phyloP scores from a whole-genome alignment of 2,113 vertebrate species.

The Heterocephalus glaber region DNA sequence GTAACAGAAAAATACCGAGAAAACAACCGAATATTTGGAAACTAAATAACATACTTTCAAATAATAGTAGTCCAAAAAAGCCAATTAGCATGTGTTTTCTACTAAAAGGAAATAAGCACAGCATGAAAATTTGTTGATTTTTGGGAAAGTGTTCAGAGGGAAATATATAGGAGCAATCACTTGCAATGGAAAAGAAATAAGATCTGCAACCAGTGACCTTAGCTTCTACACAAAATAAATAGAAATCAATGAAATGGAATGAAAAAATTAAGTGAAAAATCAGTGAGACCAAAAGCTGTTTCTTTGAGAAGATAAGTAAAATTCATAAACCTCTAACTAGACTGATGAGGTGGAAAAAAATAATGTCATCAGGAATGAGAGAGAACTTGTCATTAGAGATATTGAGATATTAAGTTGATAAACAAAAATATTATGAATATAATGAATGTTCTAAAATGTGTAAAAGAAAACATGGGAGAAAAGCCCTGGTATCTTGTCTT shows the following conservation, averaged over 20 bases:
- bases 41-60: background rate
- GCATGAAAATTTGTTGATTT: background rate
- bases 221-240: background rate
- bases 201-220: background rate
- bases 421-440: background rate
- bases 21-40: background rate
- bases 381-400: background rate
- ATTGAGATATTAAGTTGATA: background rate
- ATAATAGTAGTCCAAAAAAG: background rate
- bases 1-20: background rate
- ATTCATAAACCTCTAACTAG: background rate
- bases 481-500: background rate
- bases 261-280: background rate
- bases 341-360: too few species aligned
- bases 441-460: background rate
- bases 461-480: background rate
- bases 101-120: background rate
- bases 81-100: background rate
- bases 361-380: background rate
- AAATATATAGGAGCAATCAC: too few species aligned
- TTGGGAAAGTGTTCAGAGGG: background rate
- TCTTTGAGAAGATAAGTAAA: background rate
- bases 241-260: background rate
- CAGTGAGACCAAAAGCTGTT: background rate
- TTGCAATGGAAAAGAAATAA: background rate